Conservation (phyloP, 1,140 invertebrate species). For the Drosophila tsacasi region DNA sequence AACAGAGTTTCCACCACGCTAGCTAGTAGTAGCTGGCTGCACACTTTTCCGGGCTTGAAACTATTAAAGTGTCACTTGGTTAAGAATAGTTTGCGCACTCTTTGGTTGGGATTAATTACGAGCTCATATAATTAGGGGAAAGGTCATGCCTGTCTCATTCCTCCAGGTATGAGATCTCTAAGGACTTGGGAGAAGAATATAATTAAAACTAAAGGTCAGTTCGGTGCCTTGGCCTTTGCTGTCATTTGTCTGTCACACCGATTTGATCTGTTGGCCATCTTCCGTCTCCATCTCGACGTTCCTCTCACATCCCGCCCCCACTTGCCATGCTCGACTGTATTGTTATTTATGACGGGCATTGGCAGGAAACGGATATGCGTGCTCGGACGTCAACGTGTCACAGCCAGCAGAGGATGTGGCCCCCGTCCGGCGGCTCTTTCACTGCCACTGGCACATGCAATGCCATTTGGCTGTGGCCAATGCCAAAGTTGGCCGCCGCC, state of each 20-base stretch:
- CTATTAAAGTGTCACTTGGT: conserved; percentile 51
- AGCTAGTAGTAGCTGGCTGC: neutral
- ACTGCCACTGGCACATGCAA: conserved; percentile 37
- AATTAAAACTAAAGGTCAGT: conserved; percentile 4
- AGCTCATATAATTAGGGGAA: conserved; percentile 16
- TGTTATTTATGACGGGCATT: conserved; percentile 73
- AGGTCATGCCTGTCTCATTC: conserved; percentile 4
- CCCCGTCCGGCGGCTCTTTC: conserved; percentile 7
- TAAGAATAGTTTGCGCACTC: conserved; percentile 17
- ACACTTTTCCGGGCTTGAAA: conserved; percentile 37
- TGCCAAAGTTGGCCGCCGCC: conserved; percentile 39
- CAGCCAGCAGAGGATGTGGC: conserved; percentile 25
- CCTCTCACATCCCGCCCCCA: neutral
- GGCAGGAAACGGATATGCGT: conserved; percentile 72
- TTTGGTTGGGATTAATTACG: conserved; percentile 30
- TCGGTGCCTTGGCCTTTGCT: conserved; percentile 15
- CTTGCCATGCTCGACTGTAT: conserved; percentile 23
- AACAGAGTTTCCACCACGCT: conserved; percentile 18
- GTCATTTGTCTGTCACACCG: conserved; percentile 34
- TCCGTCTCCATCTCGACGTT: neutral
- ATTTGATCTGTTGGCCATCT: conserved; percentile 41
- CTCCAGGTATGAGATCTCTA: neutral
- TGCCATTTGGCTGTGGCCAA: conserved; percentile 34
- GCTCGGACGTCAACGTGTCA: conserved; percentile 63
- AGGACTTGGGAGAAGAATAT: neutral